Percentiles rank a stretch among this genome's conserved stretches.
These are phyloP conservation scores for Apis florea DNA, from an alignment of 1,140 invertebrate genomes.

Conservation along the genomic window DNA sequence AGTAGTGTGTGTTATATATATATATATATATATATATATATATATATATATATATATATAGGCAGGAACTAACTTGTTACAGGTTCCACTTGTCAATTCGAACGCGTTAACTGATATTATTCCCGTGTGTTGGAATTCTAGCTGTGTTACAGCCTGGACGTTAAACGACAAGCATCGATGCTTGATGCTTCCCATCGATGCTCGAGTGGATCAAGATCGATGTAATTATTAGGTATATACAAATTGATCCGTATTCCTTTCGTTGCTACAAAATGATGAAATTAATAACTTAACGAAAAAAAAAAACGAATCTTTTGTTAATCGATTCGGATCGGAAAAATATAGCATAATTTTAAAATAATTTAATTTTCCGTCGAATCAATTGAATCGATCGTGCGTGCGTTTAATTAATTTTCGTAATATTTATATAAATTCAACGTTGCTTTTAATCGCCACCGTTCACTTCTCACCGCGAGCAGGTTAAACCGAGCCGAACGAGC, in stretches of 20 bases:
- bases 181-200: not conserved
- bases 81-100: not conserved
- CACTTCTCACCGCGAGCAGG: not conserved
- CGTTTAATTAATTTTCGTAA: no score
- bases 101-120: not conserved
- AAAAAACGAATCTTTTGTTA: no score
- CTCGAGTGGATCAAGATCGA: not conserved
- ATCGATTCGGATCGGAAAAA: no score
- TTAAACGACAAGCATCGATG: not conserved
- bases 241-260: no score
- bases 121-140: not conserved
- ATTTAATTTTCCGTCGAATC: not conserved
- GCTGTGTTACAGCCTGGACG: not conserved
- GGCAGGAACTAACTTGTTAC: not conserved
- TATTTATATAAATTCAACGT: slow-evolving; percentile 19
- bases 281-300: no score
- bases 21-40: no score
- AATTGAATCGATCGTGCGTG: no score
- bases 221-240: no score
- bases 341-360: no score
- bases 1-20: no score
- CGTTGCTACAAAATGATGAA: no score
- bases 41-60: no score
- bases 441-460: slow-evolving; percentile 17
- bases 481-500: not conserved